Evolutionary conservation across 2,888 invertebrate species (phyloP), one percentile per base, ranked within the genome.

Genomic region (Drosophila longiperda): DNA sequence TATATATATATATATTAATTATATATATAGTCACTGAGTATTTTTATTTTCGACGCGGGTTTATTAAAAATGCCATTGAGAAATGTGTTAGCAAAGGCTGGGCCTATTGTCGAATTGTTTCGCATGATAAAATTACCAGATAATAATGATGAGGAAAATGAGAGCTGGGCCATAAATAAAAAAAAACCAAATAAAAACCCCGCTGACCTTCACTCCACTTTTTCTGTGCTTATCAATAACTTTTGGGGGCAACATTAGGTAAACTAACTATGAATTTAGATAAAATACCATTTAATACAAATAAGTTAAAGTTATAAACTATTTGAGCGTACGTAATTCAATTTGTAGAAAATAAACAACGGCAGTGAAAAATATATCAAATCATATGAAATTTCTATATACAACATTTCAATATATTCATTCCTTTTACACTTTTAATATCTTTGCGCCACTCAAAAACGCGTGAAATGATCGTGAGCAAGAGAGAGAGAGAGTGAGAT

Each of bases 61-160:
- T 59, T 63, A 64, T 64, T 55, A 33, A 60, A 45, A 60, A 55
- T 34, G 58, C 20, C 61, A 58, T 11, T 6, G 52, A 49, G 60
- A 75, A 71, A 75, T 78, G 78, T 78, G 78, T 52, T 60, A 36
- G 52, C 38, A 52, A 64, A 55, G 12, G 40, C 45, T 29, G 11
- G 32, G 29, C 26, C 3, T 15, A 9, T 12, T 50, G 55, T 40
- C 12, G 40, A 57, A 42, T 57, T 42, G 75, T 61, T 45, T 54
- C 66, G 33, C 66, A 57, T 66, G 64, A n/a, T 61, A 40, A 71
- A 71, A 45, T 60, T 33, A n/a, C 53, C 40, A 45, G 48, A 29
- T 54, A 58, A 26, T 48, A 53, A 58, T 45, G 52, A 50, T 34
- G 50, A 49, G 40, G 20, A 66, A 45, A 42, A 64, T 45, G 4